Evolutionary conservation across 2,888 invertebrate genomes (phyloP).

Genomic region (Eurois occulta): DNA sequence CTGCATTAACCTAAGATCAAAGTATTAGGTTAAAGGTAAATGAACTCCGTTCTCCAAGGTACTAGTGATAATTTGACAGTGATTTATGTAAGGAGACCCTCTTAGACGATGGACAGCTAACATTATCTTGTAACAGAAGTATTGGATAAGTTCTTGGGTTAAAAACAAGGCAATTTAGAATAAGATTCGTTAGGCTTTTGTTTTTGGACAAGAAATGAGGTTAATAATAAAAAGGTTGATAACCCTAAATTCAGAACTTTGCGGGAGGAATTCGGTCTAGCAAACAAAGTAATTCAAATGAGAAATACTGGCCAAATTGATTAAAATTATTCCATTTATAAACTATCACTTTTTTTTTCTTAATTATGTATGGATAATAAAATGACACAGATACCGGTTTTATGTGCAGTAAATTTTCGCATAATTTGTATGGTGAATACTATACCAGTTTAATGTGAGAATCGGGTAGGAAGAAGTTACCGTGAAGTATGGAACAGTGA

Average conservation of each 20-base stretch:
- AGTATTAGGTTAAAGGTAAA: slow-evolving; percentile 68
- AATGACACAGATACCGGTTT: slow-evolving; percentile 25
- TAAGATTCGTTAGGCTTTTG: slow-evolving; percentile 34
- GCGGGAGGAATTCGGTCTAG: neutral
- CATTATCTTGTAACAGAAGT: slow-evolving; percentile 44
- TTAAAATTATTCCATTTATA: slow-evolving; percentile 3
- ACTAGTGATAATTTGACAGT: slow-evolving; percentile 66
- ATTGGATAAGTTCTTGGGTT: slow-evolving; percentile 33
- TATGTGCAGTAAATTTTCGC: slow-evolving; percentile 26
- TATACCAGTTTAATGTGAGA: slow-evolving; percentile 55
- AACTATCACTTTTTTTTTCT: slow-evolving; percentile 21
- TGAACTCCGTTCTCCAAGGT: slow-evolving; percentile 60
- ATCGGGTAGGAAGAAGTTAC: slow-evolving; percentile 39
- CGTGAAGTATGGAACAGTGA: slow-evolving; percentile 51
- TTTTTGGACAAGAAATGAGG: slow-evolving; percentile 44
- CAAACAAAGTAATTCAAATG: slow-evolving; percentile 24
- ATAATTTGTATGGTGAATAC: slow-evolving; percentile 49
- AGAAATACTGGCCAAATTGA: neutral
- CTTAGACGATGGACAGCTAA: slow-evolving; percentile 33
- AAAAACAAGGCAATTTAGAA: slow-evolving; percentile 42
- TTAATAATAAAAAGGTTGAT: slow-evolving; percentile 15
- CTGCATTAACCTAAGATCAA: slow-evolving; percentile 11
- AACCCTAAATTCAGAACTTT: neutral
- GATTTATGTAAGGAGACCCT: slow-evolving; percentile 69
- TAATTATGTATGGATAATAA: slow-evolving; percentile 29